Evolutionary conservation across 1,140 invertebrate genomes (phyloP).

Genomic region (Bombus vancouverensis): DNA sequence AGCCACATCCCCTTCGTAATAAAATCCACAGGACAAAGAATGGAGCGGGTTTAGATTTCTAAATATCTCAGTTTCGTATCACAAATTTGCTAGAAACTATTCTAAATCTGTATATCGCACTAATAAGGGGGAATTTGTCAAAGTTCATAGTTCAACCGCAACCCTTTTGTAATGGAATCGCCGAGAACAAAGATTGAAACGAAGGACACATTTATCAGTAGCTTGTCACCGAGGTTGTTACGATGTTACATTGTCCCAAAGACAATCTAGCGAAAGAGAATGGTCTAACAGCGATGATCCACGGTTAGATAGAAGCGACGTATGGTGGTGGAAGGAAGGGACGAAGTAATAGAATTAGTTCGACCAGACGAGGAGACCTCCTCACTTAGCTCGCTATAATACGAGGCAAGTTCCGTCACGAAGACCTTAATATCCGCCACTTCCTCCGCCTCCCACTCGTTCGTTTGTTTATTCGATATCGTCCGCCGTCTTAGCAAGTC

Average conservation of each 20-base stretch:
- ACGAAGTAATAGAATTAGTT: slow-evolving; percentile 71
- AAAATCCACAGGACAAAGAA: background rate
- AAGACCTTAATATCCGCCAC: slow-evolving; percentile 74
- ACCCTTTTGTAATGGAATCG: background rate
- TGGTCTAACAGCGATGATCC: slow-evolving; percentile 50
- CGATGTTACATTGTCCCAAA: slow-evolving; percentile 13
- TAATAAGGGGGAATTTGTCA: background rate
- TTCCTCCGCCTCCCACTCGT: slow-evolving; percentile 72
- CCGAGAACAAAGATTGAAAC: slow-evolving; percentile 9
- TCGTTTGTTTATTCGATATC: slow-evolving; percentile 75
- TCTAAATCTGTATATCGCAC: background rate
- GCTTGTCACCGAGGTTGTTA: slow-evolving; percentile 29
- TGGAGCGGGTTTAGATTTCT: background rate
- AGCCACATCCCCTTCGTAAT: background rate
- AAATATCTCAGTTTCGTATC: background rate
- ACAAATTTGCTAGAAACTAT: background rate
- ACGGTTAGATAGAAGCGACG: slow-evolving; percentile 37
- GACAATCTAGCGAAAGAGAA: slow-evolving; percentile 31
- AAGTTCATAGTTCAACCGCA: background rate
- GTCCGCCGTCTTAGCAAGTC: slow-evolving; percentile 62
- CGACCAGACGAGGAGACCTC: slow-evolving; percentile 67
- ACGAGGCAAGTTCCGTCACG: slow-evolving; percentile 73
- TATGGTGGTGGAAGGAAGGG: slow-evolving; percentile 50
- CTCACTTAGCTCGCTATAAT: slow-evolving; percentile 67
- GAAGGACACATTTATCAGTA: slow-evolving; percentile 44